A percentile compares a stretch with the other conserved stretches of the same genome.
phyloP scores from a whole-genome alignment of 2,113 vertebrate genomes.

The Anolis carolinensis region DNA sequence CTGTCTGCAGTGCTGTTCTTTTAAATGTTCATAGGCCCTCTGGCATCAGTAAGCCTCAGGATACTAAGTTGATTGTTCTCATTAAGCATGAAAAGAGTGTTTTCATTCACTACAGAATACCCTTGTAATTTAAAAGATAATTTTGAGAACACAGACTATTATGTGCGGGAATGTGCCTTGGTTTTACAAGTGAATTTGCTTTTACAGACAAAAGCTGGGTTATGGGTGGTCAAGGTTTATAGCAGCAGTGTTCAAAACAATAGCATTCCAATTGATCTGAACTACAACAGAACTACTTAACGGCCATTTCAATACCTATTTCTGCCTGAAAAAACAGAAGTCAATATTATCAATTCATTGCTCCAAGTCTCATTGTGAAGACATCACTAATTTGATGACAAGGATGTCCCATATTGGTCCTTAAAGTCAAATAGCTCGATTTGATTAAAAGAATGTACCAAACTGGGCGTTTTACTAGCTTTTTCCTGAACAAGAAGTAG shows the following conservation, averaged over 20 bases:
- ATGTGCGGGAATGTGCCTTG: slow-evolving; percentile 24
- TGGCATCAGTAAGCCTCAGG: not conserved
- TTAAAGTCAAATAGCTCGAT: no score
- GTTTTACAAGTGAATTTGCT: not conserved
- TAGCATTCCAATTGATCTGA: not conserved
- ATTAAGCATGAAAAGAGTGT: slow-evolving; percentile 34
- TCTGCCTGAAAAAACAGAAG: not conserved
- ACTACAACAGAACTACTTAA: not conserved
- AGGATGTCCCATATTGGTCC: no score
- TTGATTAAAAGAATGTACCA: no score
- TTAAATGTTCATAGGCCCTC: slow-evolving; percentile 19
- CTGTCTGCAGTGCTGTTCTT: slow-evolving; percentile 7
- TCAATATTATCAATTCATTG: not conserved
- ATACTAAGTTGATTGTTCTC: slow-evolving; percentile 21
- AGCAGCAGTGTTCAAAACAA: not conserved
- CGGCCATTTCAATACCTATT: not conserved
- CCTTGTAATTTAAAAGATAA: slow-evolving; percentile 33
- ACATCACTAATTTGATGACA: no score
- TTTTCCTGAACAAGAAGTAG: no score
- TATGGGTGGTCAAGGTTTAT: not conserved
- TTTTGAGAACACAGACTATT: slow-evolving; percentile 31
- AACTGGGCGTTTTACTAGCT: no score
- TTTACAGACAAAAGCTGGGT: slow-evolving; percentile 24
- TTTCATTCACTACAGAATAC: slow-evolving; percentile 7
- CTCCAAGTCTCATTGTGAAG: no score